Base-by-base conservation (phyloP, 1,140 invertebrate species). In the Danaus plexippus region DNA sequence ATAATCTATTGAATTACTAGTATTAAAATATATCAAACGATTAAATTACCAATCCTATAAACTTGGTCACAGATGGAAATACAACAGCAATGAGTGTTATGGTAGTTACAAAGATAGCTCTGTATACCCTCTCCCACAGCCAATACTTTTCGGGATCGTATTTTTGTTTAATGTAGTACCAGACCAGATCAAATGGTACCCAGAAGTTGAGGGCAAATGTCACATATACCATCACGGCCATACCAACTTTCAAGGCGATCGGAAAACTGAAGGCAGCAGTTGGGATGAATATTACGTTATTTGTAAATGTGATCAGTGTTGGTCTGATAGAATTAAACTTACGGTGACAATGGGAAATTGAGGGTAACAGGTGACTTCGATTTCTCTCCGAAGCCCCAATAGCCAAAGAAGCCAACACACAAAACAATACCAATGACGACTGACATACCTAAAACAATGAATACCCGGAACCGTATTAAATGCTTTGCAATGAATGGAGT, bases 191-290 rank as follows among this genome's bases (percentile, higher is more conserved):
- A 61, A 85, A 81, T 1, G 81, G 81, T 0, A 76, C 71, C 81
- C 81, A 85, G 59, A 78, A 85, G 53, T 81, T 85, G 0, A 81
- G 64, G 0, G 77, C 81, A 12, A 82, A 83, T 1, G 80, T 83
- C 0, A 85, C 67, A 52, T 77, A 83, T 9, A 83, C 76, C 75
- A 83, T 80, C 0, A 79, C 11, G 0, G 69, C 78, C 67, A 85
- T 85, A 2, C 79, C 45, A 12, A 67, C 72, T 61, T 83, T 83
- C 0, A 81, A 58, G 0, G 80, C 64, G 43, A 71, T 74, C 40
- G 81, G 77, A 40, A 85, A 81, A 13, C 81, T 85, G 69, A 6
- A 65, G 63, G 52, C 5, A 11, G 3, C n/a, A 43, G 10, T n/a
- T 42, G 11, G n/a, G 13, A 11, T 42, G 6, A 40, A 41, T 40